These are phyloP conservation scores for Eucera pruinosa DNA, from an alignment of 2,888 invertebrate genomes.

Conservation along the genomic window DNA sequence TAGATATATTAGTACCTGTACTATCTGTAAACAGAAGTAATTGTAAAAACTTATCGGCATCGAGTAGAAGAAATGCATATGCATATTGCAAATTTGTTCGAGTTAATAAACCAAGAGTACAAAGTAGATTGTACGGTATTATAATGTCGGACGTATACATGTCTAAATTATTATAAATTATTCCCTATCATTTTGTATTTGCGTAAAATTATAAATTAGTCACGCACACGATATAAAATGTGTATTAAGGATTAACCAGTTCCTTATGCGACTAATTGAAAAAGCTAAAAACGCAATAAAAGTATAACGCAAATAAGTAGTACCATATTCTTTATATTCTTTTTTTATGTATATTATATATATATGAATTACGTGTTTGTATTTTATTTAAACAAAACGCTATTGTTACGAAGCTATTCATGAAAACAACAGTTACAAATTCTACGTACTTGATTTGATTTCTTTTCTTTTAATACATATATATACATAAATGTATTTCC, in stretches of 20 bases:
- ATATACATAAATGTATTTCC: conserved; percentile 15
- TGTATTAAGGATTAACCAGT: neutral
- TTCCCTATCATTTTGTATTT: neutral
- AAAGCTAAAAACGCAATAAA: neutral
- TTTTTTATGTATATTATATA: neutral
- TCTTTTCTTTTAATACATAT: conserved; percentile 7
- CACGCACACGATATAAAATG: neutral
- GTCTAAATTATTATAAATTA: conserved; percentile 12
- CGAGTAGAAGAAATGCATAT: conserved; percentile 37
- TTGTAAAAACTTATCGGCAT: conserved; percentile 18
- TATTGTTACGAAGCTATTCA: neutral
- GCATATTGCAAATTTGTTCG: conserved; percentile 11
- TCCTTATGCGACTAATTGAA: neutral
- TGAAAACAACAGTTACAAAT: conserved; percentile 4
- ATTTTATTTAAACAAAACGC: neutral
- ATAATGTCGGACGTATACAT: conserved; percentile 7
- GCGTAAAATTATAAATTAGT: neutral
- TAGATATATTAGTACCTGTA: conserved; percentile 35
- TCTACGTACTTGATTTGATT: conserved; percentile 18
- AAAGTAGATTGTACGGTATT: conserved; percentile 17
- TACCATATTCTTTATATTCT: neutral
- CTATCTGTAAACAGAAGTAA: conserved; percentile 32
- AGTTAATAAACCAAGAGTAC: conserved; percentile 42
- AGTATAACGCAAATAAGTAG: conserved; percentile 9
- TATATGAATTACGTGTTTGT: neutral